Conservation (phyloP, 2,113 vertebrate genomes). For the Nematolebias whitei region DNA sequence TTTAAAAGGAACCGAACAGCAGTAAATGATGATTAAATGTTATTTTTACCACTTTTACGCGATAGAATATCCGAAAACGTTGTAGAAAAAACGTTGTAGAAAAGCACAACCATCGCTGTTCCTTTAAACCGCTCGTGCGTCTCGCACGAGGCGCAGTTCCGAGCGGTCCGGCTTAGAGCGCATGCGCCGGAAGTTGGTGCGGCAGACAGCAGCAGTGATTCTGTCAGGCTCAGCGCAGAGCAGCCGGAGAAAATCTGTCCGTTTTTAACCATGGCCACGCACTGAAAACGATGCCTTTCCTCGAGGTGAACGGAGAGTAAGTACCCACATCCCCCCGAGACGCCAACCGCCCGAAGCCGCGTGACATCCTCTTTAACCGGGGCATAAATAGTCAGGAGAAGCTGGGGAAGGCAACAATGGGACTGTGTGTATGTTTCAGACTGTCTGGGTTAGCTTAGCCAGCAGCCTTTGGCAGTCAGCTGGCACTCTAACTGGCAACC, state of each 20-base stretch:
- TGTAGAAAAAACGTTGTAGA: too few species aligned
- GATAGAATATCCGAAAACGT: too few species aligned
- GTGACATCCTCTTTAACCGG: slow-evolving; percentile 32
- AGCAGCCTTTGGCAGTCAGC: slow-evolving; percentile 57
- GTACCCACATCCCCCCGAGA: slow-evolving; percentile 56
- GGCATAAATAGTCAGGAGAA: slow-evolving; percentile 40
- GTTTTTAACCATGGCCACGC: slow-evolving; percentile 77
- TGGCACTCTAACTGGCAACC: slow-evolving; percentile 61
- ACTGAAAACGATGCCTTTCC: slow-evolving; percentile 73
- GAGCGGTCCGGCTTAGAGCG: slow-evolving; percentile 51
- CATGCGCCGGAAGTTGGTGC: slow-evolving; percentile 84
- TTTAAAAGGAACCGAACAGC: too few species aligned
- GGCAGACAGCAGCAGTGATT: slow-evolving; percentile 87
- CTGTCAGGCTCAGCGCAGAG: slow-evolving; percentile 78
- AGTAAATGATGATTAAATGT: too few species aligned
- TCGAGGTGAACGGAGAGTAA: slow-evolving; percentile 78
- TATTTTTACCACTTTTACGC: too few species aligned
- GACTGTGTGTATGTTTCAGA: slow-evolving; percentile 65
- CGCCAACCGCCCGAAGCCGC: not conserved
- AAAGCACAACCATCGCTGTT: slow-evolving; percentile 31
- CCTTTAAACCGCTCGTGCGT: slow-evolving; percentile 60
- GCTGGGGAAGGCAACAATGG: slow-evolving; percentile 81
- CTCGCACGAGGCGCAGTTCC: slow-evolving; percentile 49
- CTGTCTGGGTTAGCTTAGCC: slow-evolving; percentile 68
- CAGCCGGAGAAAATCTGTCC: slow-evolving; percentile 71